Base-by-base conservation (phyloP, 2,113 vertebrate genomes). In the Phrynosoma blainvillii region DNA sequence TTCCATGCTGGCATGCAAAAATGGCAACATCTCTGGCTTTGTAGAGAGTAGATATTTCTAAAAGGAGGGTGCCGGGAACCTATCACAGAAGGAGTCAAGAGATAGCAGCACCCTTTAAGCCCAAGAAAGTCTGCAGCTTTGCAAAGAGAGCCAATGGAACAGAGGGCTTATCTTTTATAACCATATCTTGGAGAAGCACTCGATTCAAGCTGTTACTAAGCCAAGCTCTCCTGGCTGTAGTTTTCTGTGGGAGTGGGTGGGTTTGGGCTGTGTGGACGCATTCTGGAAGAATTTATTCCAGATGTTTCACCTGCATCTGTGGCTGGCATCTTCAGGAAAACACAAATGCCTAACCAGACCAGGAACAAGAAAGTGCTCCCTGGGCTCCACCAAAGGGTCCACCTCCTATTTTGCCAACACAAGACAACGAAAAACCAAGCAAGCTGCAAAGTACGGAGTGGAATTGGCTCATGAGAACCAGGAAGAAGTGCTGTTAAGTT, bases 331-430 rank as follows among this genome's bases (percentile, higher is more conserved):
- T 36, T 36, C 36, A 36, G 36, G 36, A 36, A 36, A 36, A 36
- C 36, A 36, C 36, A 56, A 85, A 86, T 84, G 90, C 84, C 79
- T 84, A 75, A 90, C 83, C 80, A 77, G 84, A 86, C 21, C 82
- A 79, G 79, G 91, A 94, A 93, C 94, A 91, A 90, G 77, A 92
- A 87, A 92, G 90, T 86, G 82, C 91, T 92, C 92, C 87, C 90
- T 87, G 82, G 74, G 88, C 91, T 80, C 75, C 84, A 79, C 47
- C 85, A 86, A 47, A 40, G 84, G 85, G 86, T 66, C 75, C 18
- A 1, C 0, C 40, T 71, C 30, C 76, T 78, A 0, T n/a, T 84
- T 59, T 84, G 90, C 84, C 74, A 88, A 82, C 4, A 62, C 40
- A 47, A 36, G 13, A 10, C 12, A 27, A 25, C 1, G 13, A 14